Evolutionary conservation across 2,888 invertebrate species (phyloP), one percentile per base, ranked within the genome.

Genomic region (Dolichopus griseipennis): DNA sequence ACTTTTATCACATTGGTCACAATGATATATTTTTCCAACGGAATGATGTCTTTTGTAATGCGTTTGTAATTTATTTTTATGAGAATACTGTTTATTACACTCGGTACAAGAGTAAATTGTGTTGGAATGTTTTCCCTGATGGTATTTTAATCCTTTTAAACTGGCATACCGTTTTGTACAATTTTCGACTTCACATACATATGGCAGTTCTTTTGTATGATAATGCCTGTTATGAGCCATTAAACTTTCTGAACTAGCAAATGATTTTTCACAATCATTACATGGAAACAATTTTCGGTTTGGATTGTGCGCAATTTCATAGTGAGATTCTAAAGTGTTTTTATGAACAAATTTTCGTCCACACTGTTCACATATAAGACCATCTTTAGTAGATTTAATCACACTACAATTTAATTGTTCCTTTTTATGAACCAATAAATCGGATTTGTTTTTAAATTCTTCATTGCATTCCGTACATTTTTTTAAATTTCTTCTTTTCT

Each of bases 1-100:
- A 27, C 27, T 22, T 63, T 63, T 63, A 27, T 63, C 63, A 18
- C 63, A 63, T 63, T 63, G 63, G 4, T 27, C 63, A 15, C 63
- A 63, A 63, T 27, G 22, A 10, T 27, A 20, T 10, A 27, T 33
- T 63, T 33, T 63, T 10, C 63, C 27, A 12, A 27, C 18, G 7
- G 12, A 20, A 63, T 63, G 63, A 52, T 52, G 52, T 6, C 22
- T 27, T 18, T 63, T 63, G 15, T n/a, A 15, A 63, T 63, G 63
- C 1, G n/a, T 52, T 52, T 52, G 52, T n/a, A 52, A 52, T 52
- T 52, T 52, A 18, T 52, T 52, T 52, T 52, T 52, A 18, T 52
- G 52, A 2, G 52, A 52, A 52, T 52, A 52, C n/a, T 52, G 52
- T 52, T 52, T 52, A 52, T 52, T 52, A 52, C 52, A 52, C 18